phyloP scores from a whole-genome alignment of 2,888 invertebrate species.

The Meta bourneti region DNA sequence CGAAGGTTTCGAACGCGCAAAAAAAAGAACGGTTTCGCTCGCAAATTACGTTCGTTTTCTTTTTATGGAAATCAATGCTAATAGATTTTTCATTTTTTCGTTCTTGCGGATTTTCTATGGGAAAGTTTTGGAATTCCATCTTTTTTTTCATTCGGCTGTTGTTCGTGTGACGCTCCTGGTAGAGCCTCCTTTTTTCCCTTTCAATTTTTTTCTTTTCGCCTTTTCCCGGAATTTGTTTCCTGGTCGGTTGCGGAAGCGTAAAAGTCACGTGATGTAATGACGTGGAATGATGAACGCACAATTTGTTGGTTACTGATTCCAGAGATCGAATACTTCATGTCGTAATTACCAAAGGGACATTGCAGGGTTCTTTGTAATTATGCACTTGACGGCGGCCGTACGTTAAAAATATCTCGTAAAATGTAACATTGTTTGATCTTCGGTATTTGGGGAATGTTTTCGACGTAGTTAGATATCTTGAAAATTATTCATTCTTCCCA shows the following conservation, averaged over 20 bases:
- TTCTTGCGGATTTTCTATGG: not conserved
- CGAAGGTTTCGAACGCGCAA: not conserved
- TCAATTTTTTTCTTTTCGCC: not conserved
- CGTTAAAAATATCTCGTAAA: not conserved
- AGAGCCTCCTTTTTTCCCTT: not conserved
- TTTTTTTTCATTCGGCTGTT: not conserved
- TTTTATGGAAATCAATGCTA: constrained; percentile 57
- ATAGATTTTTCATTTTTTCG: constrained; percentile 37
- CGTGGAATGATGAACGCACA: not conserved
- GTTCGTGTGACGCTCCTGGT: not conserved
- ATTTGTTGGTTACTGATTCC: not conserved
- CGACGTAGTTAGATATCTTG: no score
- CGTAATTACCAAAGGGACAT: not conserved
- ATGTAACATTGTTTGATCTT: no score
- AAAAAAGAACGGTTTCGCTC: constrained; percentile 14
- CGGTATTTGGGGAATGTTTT: no score
- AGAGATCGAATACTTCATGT: not conserved
- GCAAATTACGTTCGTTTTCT: constrained; percentile 46
- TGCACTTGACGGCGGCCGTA: not conserved
- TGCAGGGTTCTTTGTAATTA: not conserved
- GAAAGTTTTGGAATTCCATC: constrained; percentile 19
- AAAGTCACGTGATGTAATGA: not conserved
- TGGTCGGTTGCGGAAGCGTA: not conserved
- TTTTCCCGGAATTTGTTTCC: not conserved
- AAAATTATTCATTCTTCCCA: no score